phyloP scores from a whole-genome alignment of 2,888 invertebrate species.

The Nematopogon swammerdamellus region DNA sequence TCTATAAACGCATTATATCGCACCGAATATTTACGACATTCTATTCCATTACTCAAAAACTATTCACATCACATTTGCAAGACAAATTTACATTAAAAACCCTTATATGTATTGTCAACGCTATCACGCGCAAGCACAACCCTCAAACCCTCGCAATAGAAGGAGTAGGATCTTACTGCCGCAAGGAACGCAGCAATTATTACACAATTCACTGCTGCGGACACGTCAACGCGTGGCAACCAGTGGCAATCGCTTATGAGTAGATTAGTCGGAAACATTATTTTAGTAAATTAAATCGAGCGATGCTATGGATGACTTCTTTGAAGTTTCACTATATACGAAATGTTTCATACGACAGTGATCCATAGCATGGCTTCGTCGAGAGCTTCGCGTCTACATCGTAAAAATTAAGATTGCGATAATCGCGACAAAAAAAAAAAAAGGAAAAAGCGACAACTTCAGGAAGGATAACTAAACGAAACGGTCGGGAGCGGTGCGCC shows the following conservation, averaged over 20 bases:
- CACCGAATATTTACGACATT: constrained; percentile 15
- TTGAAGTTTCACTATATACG: background rate
- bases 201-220: background rate
- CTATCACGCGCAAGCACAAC: constrained; percentile 16
- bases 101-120: constrained; percentile 30
- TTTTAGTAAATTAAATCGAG: background rate
- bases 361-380: background rate
- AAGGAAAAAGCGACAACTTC: background rate
- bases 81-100: constrained; percentile 17
- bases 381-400: background rate
- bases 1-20: constrained; percentile 23
- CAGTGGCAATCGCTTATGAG: background rate
- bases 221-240: background rate
- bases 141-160: background rate
- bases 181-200: background rate
- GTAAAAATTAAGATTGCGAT: too few species aligned
- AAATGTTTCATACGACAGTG: background rate
- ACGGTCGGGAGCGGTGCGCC: background rate
- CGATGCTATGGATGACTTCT: background rate
- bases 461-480: background rate
- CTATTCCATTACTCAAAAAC: constrained; percentile 40
- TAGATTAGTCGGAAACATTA: background rate
- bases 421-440: background rate
- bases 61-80: constrained; percentile 50
- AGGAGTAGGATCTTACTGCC: background rate